Base-by-base conservation (phyloP, 1,140 invertebrate genomes). In the Agraylea sexmaculata region DNA sequence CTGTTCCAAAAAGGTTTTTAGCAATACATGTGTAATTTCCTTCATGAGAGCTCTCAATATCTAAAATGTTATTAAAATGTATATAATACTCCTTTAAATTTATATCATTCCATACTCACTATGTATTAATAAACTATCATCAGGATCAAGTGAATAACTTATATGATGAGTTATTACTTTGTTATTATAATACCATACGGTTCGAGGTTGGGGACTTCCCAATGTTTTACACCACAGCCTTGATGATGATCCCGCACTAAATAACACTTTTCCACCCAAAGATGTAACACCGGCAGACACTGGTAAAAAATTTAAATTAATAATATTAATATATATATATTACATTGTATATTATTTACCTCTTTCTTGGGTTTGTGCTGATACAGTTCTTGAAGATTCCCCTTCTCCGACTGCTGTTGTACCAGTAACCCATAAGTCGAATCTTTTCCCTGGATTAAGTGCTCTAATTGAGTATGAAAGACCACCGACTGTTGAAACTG, bases 11-110 rank as follows among this genome's bases (percentile, higher is more conserved):
- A 11, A 83, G 66, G 59, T 92, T 91, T 51, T 78, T 78, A 1
- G 82, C 85, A 6, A 77, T 70, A 53, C 88, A 92, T 1, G 84
- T 77, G 59, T 89, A 90, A 66, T 90, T 87, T 8, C 87, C 87
- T 42, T 79, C 76, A 11, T 81, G 60, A 13, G 74, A 74, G 47
- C 71, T 69, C 43, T 75, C 75, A 20, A 66, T 64, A 36, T 62
- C 65, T 66, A 53, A 5, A 41, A 40, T 12, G 21, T 12, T 17
- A 35, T 35, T 7, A 13, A 13, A 10, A 8, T 13, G 30, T 13
- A 7, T 6, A 16, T 12, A 11, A 23, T 31, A n/a, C n/a, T n/a
- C n/a, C n/a, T 35, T 13, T 6, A 38, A 10, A 17, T 28, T 27
- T 28, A 30, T 34, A 6, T 34, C 17, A 16, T 11, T 2, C n/a